A percentile compares a stretch with the other conserved stretches of the same genome.
These are phyloP conservation scores for Tenodera sinensis DNA, from an alignment of 2,888 invertebrate species.

Conservation along the genomic window DNA sequence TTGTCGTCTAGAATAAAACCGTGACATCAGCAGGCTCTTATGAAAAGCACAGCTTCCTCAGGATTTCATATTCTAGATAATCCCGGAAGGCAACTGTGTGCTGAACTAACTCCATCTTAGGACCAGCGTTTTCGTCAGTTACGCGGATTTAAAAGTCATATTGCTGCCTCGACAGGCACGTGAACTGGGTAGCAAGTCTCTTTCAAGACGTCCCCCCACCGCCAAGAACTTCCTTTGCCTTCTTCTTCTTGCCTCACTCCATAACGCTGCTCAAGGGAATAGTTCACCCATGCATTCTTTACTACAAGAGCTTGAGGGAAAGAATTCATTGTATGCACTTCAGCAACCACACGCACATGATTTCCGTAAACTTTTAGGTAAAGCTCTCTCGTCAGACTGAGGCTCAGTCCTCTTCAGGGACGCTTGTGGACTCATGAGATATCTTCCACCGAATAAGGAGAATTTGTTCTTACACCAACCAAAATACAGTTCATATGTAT, in stretches of 20 bases:
- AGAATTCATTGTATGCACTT: background rate
- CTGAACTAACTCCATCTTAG: background rate
- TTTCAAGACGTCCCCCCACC: too few relatives aligned
- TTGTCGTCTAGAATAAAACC: background rate
- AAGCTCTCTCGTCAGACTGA: background rate
- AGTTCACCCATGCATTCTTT: background rate
- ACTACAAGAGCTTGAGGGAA: background rate
- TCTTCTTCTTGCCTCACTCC: background rate
- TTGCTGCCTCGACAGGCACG: background rate
- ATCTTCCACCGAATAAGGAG: background rate
- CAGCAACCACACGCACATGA: background rate
- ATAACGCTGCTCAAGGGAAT: background rate
- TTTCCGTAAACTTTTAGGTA: background rate
- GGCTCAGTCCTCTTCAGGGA: background rate
- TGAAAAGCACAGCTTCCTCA: background rate
- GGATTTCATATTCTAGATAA: background rate
- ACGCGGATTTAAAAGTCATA: constrained; percentile 17
- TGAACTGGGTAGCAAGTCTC: background rate
- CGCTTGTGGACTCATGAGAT: background rate
- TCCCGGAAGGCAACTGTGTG: background rate
- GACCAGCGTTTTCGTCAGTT: background rate
- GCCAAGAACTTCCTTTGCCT: background rate
- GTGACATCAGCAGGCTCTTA: background rate
- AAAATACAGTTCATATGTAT: background rate
- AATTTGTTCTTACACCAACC: background rate